Base-by-base conservation (phyloP, 2,888 invertebrate species). In the Clepsis dumicolana region DNA sequence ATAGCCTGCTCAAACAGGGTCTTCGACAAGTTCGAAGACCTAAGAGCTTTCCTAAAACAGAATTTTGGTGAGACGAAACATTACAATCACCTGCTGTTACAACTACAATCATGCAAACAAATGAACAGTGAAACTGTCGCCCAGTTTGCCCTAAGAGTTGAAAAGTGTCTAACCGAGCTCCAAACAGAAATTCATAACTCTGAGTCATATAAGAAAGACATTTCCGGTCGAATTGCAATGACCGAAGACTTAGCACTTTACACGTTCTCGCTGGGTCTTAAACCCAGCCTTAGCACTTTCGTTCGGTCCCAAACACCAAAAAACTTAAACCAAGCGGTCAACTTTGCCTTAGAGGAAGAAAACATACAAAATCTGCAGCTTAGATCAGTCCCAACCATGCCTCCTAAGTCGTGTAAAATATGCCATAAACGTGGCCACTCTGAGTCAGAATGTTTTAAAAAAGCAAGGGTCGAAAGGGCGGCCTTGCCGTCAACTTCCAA, bases 31-130 rank as follows among this genome's bases (percentile, higher is more conserved):
- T 66, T 63, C 24, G 41, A 65, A 1, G 18, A 32, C 2, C 29
- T 66, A 1, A 64, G 60, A 48, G 3, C 16, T 7, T 70, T 63
- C 38, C 29, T 64, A 12, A 71, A 71, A 62, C 64, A 60, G 53
- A 56, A 67, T 61, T 70, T 67, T 3, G 44, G 44, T 16, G 44
- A 16, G 8, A n/a, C 16, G 16, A 44, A 44, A 44, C 16, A 44
- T 44, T 44, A 44, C 8, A 16, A n/a, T 18, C 44, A 44, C 44
- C 8, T 44, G 8, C 16, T 44, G 5, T 16, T 16, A 4, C 16
- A 44, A 16, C 16, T 44, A 1, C 44, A 44, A 8, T n/a, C 16
- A 18, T 44, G 44, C 12, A 44, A 16, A 16, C 44, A 44, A 18
- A 16, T 0, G 4, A 4, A 1, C 7, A 18, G 16, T 3, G 44